phyloP scores from a whole-genome alignment of 2,113 vertebrate species.

The Oophaga pumilio region DNA sequence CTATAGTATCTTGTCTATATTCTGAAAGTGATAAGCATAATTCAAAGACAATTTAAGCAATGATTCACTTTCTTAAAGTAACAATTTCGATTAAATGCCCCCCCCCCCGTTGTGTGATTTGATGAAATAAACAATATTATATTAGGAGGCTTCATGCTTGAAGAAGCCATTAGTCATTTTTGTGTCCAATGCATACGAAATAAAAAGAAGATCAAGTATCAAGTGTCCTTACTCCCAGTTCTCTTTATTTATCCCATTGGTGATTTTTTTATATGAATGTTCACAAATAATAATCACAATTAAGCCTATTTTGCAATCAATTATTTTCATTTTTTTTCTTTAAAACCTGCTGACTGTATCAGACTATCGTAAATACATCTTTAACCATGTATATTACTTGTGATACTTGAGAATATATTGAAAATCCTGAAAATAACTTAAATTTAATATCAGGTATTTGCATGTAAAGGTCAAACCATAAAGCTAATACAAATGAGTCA shows the following conservation, averaged over 20 bases:
- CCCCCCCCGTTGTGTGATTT: slow-evolving; percentile 1
- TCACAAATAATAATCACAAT: background rate
- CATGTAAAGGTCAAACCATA: slow-evolving; percentile 11
- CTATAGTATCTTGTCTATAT: background rate
- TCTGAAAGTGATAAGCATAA: background rate
- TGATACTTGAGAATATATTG: background rate
- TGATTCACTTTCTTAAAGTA: background rate
- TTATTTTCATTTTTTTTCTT: background rate
- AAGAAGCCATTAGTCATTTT: slow-evolving; percentile 1
- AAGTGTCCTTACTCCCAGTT: background rate
- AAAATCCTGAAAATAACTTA: background rate
- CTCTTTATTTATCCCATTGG: background rate
- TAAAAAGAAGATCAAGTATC: background rate
- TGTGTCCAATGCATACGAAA: background rate
- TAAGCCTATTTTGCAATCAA: background rate
- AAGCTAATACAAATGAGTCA: background rate
- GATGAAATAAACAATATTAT: slow-evolving; percentile 3
- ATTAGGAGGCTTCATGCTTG: background rate
- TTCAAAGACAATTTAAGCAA: background rate
- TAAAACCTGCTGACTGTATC: background rate
- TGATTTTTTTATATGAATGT: background rate
- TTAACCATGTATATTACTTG: background rate
- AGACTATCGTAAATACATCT: background rate
- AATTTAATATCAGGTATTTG: background rate
- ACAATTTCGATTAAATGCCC: background rate